Base-by-base conservation (phyloP, 2,113 vertebrate species). In the Boulengeromyrus knoepffleri region DNA sequence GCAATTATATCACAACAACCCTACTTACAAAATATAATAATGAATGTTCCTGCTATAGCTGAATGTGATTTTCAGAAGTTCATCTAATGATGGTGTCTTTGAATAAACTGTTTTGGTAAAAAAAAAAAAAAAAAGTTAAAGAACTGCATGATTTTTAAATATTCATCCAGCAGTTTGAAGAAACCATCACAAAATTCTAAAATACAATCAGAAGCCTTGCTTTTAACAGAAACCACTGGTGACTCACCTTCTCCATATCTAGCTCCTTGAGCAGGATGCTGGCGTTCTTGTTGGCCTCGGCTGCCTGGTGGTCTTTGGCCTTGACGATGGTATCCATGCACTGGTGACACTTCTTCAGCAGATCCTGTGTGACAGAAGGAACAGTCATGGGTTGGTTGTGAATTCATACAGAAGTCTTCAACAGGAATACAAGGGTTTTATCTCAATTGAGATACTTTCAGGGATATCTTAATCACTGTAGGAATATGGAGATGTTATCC, bases 301-400 rank as follows among this genome's bases (percentile, higher is more conserved):
- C 99, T 91, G 99, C 99, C 95, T 99, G 99, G 93, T 99, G 98
- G 95, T 99, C 99, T 97, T 99, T 99, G 95, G 99, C 99, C 95
- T 99, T 99, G 93, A 99, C 99, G 91, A 99, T 99, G 1, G 98
- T 99, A 95, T 99, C 99, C 97, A 99, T 99, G 95, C 99, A 99
- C 74, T 99, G 99, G 93, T 99, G 99, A 95, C 99, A 99, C 93
- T 99, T 99, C 94, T 99, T 99, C 92, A 99, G 94, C 90, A 99
- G 93, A 94, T 99, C 99, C 99, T 99, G 92, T 13, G 31, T 31
- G 92, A 95, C 8, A 0, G 0, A 89, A 1, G 47, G 88, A 89
- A 87, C 0, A 3, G 88, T 0, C 70, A 27, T 31, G 27, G n/a
- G 62, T 31, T 3, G 10, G n/a, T 70, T 70, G 3, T 70, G n/a